Evolutionary conservation across 2,888 invertebrate genomes (phyloP).

Genomic region (Seira ritae): DNA sequence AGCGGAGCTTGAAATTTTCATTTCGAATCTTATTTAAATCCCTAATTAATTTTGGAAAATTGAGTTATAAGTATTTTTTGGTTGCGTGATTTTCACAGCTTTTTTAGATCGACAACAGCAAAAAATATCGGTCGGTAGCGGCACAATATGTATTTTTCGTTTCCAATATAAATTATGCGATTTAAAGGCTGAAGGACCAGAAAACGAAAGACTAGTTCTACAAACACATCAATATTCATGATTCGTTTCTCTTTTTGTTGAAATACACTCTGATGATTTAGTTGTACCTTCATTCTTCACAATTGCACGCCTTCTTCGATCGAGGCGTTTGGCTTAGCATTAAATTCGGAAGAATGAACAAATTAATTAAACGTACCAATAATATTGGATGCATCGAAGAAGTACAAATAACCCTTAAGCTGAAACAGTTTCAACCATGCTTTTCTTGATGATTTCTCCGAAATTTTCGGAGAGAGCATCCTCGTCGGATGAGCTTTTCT

Average conservation of each 20-base stretch:
- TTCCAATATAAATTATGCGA: not conserved
- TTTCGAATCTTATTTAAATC: slow-evolving; percentile 21
- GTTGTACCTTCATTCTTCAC: slow-evolving; percentile 42
- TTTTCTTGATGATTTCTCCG: slow-evolving; percentile 94
- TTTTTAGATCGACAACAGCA: no score
- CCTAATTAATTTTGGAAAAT: not conserved
- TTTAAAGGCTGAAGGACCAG: slow-evolving; percentile 55
- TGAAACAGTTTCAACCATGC: slow-evolving; percentile 92
- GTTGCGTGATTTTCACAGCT: no score
- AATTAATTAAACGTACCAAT: not conserved
- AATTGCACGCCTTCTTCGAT: not conserved
- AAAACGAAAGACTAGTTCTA: slow-evolving; percentile 60
- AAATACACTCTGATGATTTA: slow-evolving; percentile 27
- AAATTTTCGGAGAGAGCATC: slow-evolving; percentile 82
- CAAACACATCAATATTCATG: slow-evolving; percentile 30
- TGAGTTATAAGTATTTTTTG: not conserved
- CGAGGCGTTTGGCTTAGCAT: no score
- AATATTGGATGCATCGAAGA: not conserved
- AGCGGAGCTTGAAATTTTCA: slow-evolving; percentile 10
- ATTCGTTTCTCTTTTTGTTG: not conserved
- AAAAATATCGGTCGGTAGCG: no score
- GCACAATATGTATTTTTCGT: no score
- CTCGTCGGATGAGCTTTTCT: slow-evolving; percentile 46
- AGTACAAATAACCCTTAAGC: slow-evolving; percentile 80
- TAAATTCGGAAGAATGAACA: no score